Conservation (phyloP, 2,113 vertebrate genomes). For the Orcinus orca region DNA sequence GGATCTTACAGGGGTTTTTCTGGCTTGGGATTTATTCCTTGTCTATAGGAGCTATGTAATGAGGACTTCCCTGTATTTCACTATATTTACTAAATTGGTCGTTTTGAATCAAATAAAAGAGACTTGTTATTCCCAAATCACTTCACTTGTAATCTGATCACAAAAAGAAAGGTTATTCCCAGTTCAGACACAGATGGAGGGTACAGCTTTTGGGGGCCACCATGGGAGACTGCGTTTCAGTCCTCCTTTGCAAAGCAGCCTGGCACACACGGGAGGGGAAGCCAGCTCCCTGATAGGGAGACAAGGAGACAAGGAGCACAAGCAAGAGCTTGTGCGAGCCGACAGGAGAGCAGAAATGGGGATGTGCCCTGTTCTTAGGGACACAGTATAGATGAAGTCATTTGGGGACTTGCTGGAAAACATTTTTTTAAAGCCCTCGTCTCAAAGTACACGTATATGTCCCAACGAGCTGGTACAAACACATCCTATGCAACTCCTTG, state of each 20-base stretch:
- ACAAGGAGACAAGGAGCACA: too few relatives aligned
- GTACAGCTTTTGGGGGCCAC: neutral
- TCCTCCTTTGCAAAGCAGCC: neutral
- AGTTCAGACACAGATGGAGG: neutral
- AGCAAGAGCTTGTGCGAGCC: neutral
- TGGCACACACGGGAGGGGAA: neutral
- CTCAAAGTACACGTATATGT: neutral
- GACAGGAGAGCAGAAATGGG: neutral
- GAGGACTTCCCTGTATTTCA: neutral
- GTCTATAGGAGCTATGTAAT: neutral
- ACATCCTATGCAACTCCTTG: neutral
- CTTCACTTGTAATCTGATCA: constrained; percentile 15
- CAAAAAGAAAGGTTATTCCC: constrained; percentile 4
- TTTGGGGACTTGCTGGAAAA: neutral
- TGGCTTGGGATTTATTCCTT: neutral
- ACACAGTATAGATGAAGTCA: neutral
- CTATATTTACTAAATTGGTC: neutral
- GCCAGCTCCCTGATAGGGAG: neutral
- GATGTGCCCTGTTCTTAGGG: neutral
- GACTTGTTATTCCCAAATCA: neutral
- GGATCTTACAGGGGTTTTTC: neutral
- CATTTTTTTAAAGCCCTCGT: neutral
- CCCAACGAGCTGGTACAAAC: neutral
- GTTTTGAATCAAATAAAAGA: neutral
- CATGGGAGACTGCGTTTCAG: neutral